Base-by-base conservation (phyloP, 2,888 invertebrate genomes). In the Phengaris alcon region DNA sequence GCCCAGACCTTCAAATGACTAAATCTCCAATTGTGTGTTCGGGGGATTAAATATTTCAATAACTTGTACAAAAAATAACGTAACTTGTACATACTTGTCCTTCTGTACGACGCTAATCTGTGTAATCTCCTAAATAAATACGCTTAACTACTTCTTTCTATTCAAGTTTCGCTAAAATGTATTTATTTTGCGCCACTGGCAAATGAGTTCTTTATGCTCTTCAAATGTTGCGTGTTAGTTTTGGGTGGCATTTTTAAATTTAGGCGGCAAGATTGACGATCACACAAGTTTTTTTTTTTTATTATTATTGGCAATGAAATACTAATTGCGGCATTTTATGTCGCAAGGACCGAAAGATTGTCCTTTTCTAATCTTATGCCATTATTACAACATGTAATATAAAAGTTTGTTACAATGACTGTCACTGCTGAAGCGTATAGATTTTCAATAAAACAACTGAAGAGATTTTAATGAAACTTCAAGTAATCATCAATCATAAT, bases 111-210 rank as follows among this genome's bases (percentile, higher is more conserved):
- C 64, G 15, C 35, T 88, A 90, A 92, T 89, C 90, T 83, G 82
- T 83, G 82, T 90, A 91, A 93, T 91, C 91, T 85, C 85, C 90
- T 90, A 88, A 88, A 87, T 87, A 91, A 90, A 90, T 88, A 90
- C 84, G 81, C 81, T 80, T 85, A 85, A 81, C 83, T 79, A 84
- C 87, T 85, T 83, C 80, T 79, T 70, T 75, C 73, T 80, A 82
- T 79, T 77, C 85, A 83, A 83, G 74, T 70, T 15, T 70, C 15
- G 70, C 7, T 51, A 48, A 35, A 22, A 72, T n/a, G 51, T 72
- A 52, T 35, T 55, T 74, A 64, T 64, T 57, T 69, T 69, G 57
- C 69, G 69, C 75, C 48, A 74, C 35, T 35, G 51, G 46, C 48
- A 35, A 35, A 52, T 54, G 44, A 22, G 44, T 10, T 69, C 15